Conservation (phyloP, 1,140 invertebrate genomes). For the Mamestra configurata region DNA sequence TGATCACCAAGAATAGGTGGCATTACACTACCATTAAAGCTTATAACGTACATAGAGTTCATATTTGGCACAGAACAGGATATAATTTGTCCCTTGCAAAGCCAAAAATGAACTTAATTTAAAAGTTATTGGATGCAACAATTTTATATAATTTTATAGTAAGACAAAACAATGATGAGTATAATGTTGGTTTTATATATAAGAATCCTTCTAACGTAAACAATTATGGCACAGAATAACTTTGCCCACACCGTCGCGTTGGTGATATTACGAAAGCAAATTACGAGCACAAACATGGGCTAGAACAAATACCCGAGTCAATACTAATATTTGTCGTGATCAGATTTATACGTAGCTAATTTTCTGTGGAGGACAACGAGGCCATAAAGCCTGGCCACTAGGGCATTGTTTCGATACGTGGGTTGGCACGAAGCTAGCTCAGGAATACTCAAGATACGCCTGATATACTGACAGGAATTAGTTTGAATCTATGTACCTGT, state of each 20-base stretch:
- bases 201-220: background rate
- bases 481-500: too few relatives aligned
- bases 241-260: background rate
- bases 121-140: background rate
- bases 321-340: conserved; percentile 21
- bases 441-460: too few relatives aligned
- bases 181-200: background rate
- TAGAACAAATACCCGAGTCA: conserved; percentile 7
- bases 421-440: too few relatives aligned
- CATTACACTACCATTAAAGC: too few relatives aligned
- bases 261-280: conserved; percentile 16
- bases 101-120: background rate
- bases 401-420: background rate
- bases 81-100: too few relatives aligned
- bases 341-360: conserved; percentile 23
- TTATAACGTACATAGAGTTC: too few relatives aligned
- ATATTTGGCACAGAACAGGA: too few relatives aligned
- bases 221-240: background rate
- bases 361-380: background rate
- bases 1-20: too few relatives aligned
- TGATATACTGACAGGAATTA: background rate
- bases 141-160: too few relatives aligned
- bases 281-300: conserved; percentile 5
- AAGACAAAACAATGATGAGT: too few relatives aligned
- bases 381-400: background rate